Percentiles rank a stretch among this genome's conserved stretches.
These are phyloP conservation scores for Procambarus clarkii DNA, from an alignment of 1,140 invertebrate genomes.

Conservation along the genomic window DNA sequence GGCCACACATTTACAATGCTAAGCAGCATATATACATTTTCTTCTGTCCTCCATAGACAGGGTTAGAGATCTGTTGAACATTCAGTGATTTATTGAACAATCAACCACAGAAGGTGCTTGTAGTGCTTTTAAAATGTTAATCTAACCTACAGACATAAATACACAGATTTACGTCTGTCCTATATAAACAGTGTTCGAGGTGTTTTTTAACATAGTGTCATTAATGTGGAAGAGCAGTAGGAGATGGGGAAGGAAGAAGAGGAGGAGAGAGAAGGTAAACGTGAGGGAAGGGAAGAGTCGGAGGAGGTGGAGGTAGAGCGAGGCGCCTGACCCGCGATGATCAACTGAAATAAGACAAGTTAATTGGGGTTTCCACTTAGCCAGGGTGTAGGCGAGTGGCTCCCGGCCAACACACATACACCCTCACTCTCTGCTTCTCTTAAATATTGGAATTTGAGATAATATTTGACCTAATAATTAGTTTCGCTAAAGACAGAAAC, in stretches of 20 bases:
- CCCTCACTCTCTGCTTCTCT: neutral
- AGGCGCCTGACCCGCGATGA: slow-evolving; percentile 1
- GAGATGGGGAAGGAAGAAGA: neutral
- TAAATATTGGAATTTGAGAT: neutral
- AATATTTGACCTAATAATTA: slow-evolving; percentile 8
- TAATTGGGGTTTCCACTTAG: slow-evolving; percentile 56
- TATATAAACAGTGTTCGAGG: too few relatives aligned
- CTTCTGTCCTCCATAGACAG: too few relatives aligned
- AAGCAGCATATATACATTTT: too few relatives aligned
- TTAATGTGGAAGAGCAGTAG: too few relatives aligned
- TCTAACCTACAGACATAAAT: too few relatives aligned
- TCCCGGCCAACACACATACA: slow-evolving; percentile 33
- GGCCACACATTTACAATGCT: too few relatives aligned
- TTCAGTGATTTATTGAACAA: too few relatives aligned
- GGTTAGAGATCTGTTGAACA: too few relatives aligned
- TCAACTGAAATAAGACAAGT: slow-evolving; percentile 47
- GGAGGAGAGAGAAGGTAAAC: neutral
- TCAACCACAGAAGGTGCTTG: too few relatives aligned
- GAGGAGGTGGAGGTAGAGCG: neutral
- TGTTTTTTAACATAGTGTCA: too few relatives aligned
- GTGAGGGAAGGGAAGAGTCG: neutral
- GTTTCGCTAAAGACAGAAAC: neutral
- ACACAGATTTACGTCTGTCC: too few relatives aligned
- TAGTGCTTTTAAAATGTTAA: too few relatives aligned
- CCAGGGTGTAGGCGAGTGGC: slow-evolving; percentile 13